Evolutionary conservation across 2,797 vertebrate species (phyloP).

Genomic region (Tenualosa thibaudeaui): DNA sequence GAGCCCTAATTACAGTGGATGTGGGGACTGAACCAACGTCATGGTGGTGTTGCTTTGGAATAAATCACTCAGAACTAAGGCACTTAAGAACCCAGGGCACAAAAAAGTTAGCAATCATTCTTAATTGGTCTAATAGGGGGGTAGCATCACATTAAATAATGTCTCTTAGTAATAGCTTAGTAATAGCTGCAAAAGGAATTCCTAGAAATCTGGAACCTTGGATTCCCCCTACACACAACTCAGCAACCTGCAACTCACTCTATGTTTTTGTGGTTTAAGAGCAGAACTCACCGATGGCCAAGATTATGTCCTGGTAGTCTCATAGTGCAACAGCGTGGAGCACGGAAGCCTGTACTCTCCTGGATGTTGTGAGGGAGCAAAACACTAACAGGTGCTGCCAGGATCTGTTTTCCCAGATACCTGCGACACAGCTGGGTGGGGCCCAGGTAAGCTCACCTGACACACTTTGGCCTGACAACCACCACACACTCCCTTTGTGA

Average conservation of each 20-base stretch:
- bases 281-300: conserved; percentile 57
- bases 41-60: background rate
- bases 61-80: background rate
- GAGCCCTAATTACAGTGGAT: conserved; percentile 1
- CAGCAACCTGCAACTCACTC: background rate
- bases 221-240: background rate
- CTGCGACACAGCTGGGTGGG: conserved; percentile 64
- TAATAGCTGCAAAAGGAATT: background rate
- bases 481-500: conserved; percentile 51
- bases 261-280: conserved; percentile 8
- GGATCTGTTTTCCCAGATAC: conserved; percentile 52
- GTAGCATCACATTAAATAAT: background rate
- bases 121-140: background rate
- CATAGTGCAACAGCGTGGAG: background rate
- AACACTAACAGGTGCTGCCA: conserved; percentile 57
- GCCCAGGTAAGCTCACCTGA: conserved; percentile 54
- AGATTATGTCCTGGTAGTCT: conserved; percentile 46
- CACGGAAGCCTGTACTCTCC: conserved; percentile 22
- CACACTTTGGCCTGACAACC: conserved; percentile 53
- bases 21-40: background rate
- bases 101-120: conserved; percentile 13
- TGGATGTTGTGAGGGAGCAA: background rate
- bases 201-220: background rate
- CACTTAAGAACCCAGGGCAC: background rate
- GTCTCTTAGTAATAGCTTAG: background rate